A percentile compares a stretch with the other conserved stretches of the same genome.
Evolutionary conservation across 53 echinoderm and acorn worm species (phyloP).

Genomic region (Temnopleurus reevesii): DNA sequence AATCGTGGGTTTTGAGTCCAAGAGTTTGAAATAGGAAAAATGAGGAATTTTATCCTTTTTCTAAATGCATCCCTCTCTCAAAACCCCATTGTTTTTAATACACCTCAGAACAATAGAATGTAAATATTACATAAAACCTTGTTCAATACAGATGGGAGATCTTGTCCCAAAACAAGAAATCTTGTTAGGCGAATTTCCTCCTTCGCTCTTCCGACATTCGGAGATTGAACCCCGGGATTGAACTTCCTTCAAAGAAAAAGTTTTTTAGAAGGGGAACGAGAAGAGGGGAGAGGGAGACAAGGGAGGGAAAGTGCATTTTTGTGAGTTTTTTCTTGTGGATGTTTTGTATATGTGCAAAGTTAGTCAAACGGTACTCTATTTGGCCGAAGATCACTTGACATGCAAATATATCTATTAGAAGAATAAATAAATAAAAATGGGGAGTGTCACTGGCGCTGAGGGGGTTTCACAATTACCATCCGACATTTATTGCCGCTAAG

Average conservation of each 20-base stretch:
- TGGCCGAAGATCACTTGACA: no score
- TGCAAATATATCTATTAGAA: no score
- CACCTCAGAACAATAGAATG: background rate
- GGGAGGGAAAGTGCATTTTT: background rate
- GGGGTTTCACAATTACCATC: no score
- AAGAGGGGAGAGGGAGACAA: background rate
- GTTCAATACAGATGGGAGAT: background rate
- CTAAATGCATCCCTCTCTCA: background rate
- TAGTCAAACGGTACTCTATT: no score
- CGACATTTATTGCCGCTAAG: no score
- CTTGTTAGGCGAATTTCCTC: conserved; percentile 50
- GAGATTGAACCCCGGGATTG: background rate
- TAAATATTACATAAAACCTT: background rate
- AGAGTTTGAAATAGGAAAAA: no score
- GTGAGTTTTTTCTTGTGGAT: background rate
- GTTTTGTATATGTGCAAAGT: no score
- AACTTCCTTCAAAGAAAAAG: background rate
- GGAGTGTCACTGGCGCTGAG: no score
- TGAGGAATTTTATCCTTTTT: no score
- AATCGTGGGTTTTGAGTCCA: no score
- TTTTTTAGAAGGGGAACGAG: background rate
- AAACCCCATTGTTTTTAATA: background rate
- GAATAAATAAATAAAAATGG: no score
- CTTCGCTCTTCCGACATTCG: conserved; percentile 30
- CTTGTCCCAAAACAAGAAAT: conserved; percentile 56